A percentile compares a stretch with the other conserved stretches of the same genome.
phyloP scores from a whole-genome alignment of 1,140 invertebrate species.

The Augochlora pura region DNA sequence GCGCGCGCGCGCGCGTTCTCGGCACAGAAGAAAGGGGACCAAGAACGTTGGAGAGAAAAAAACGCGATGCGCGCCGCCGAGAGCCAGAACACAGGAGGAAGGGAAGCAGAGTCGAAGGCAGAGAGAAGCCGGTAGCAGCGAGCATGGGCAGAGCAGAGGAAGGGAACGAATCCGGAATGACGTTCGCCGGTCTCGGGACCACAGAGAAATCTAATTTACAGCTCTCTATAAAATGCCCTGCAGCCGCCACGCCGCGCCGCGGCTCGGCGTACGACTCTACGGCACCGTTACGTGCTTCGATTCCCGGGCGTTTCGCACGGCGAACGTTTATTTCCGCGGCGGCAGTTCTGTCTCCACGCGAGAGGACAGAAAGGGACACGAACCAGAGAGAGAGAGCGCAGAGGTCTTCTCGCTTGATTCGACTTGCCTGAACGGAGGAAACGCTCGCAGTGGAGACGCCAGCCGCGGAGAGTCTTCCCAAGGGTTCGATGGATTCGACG shows the following conservation, averaged over 20 bases:
- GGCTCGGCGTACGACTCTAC: constrained; percentile 5
- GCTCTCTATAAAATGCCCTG: constrained; percentile 21
- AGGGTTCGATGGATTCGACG: neutral
- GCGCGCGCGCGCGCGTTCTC: no score
- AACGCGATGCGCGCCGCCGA: no score
- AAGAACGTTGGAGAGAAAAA: neutral
- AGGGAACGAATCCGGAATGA: constrained; percentile 38
- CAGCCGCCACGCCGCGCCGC: neutral
- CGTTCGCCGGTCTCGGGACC: constrained; percentile 22
- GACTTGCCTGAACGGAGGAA: neutral
- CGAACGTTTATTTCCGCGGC: constrained; percentile 51
- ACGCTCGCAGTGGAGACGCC: neutral
- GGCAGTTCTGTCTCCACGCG: neutral
- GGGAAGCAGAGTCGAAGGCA: no score
- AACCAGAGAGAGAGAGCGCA: no score
- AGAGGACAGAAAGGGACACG: neutral
- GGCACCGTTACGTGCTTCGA: constrained; percentile 57
- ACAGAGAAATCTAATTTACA: constrained; percentile 54
- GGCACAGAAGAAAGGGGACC: constrained; percentile 6
- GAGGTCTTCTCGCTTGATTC: constrained; percentile 9
- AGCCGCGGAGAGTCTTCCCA: neutral
- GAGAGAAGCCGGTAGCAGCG: neutral
- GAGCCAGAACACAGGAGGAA: no score
- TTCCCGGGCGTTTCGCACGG: constrained; percentile 44
- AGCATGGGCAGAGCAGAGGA: neutral